Conservation (phyloP, 1,140 invertebrate species). For the Chymomyza costata region DNA sequence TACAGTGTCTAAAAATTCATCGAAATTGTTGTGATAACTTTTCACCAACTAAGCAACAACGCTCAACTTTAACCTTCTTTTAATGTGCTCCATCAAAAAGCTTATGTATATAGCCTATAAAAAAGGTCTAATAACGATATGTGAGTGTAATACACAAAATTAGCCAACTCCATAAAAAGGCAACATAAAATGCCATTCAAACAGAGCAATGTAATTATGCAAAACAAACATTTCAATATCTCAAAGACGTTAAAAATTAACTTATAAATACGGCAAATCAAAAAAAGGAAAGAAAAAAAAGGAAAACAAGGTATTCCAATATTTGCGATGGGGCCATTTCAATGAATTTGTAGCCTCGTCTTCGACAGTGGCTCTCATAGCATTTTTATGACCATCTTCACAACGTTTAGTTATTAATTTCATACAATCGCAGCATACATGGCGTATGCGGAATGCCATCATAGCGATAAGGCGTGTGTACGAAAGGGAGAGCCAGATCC, state of each 20-base stretch:
- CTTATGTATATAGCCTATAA: no score
- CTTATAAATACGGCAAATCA: constrained; percentile 58
- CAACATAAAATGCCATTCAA: constrained; percentile 41
- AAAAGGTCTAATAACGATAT: no score
- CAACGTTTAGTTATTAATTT: constrained; percentile 62
- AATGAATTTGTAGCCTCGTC: constrained; percentile 24
- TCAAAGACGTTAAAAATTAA: constrained; percentile 45
- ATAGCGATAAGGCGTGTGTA: constrained; percentile 24
- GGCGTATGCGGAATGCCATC: constrained; percentile 59
- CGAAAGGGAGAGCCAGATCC: background rate
- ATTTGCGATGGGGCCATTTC: constrained; percentile 28
- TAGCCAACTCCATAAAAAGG: constrained; percentile 52
- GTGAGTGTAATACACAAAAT: constrained; percentile 15
- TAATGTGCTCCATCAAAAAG: no score
- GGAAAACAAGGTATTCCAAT: constrained; percentile 62
- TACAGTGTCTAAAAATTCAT: no score
- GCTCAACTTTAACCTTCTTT: no score
- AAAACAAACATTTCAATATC: constrained; percentile 44
- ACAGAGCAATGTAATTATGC: constrained; percentile 55
- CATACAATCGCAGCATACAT: constrained; percentile 25
- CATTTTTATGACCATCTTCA: constrained; percentile 43
- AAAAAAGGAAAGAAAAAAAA: no score
- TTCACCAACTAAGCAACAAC: no score
- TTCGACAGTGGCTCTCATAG: no score
- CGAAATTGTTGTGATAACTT: no score